Evolutionary conservation across 2,113 vertebrate species (phyloP).

Genomic region (Bombycilla garrulus): DNA sequence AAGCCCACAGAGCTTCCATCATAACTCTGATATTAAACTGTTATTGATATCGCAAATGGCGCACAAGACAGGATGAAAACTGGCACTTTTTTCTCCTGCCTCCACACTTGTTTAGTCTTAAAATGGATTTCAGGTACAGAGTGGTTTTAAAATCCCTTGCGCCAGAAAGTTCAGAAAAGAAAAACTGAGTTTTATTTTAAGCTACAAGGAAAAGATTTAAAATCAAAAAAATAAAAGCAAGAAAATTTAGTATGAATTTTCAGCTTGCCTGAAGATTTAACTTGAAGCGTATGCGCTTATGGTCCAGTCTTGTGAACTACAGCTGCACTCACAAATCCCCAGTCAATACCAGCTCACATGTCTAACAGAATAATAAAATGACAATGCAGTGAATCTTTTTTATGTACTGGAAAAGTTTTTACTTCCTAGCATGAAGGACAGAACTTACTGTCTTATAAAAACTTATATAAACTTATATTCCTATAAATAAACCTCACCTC

Average conservation of each 20-base stretch:
- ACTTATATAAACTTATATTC: not conserved
- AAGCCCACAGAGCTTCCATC: not conserved
- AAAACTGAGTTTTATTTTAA: not conserved
- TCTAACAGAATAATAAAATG: not conserved
- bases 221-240: not conserved
- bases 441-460: not conserved
- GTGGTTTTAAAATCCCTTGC: not conserved
- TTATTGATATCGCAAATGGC: not conserved
- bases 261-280: not conserved
- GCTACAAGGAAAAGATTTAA: not conserved
- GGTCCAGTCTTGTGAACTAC: not conserved
- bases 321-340: not conserved
- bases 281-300: not conserved
- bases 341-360: not conserved
- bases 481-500: not conserved
- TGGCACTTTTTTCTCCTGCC: not conserved
- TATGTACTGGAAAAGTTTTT: not conserved
- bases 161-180: not conserved
- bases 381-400: not conserved
- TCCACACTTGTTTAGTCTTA: slow-evolving; percentile 26
- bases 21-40: not conserved
- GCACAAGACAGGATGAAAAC: not conserved
- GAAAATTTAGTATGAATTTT: not conserved
- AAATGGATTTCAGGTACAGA: slow-evolving; percentile 4
- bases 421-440: not conserved